Percentiles rank a stretch among this genome's conserved stretches.
phyloP scores from a whole-genome alignment of 2,888 invertebrate genomes.

The Thecocarcelia acutangulata region DNA sequence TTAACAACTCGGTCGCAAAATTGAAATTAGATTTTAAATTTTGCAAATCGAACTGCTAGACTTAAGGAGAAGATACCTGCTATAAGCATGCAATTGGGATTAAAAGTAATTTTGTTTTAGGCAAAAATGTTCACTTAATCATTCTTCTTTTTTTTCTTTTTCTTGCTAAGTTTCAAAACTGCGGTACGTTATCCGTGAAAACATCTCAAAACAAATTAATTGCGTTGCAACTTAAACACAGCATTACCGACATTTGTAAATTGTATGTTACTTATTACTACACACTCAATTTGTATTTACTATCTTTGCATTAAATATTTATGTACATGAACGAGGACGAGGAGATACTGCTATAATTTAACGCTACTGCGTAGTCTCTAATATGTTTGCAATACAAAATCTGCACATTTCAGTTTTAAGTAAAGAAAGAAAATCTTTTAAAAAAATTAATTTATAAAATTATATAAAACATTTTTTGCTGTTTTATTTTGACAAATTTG shows the following conservation, averaged over 20 bases:
- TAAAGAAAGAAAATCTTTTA: no score
- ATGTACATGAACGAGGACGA: not conserved
- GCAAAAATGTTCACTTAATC: not conserved
- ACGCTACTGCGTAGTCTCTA: no score
- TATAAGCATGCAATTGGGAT: not conserved
- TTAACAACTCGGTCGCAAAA: constrained; percentile 29
- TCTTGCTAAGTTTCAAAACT: constrained; percentile 45
- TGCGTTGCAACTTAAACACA: constrained; percentile 63
- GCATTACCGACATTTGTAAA: constrained; percentile 61
- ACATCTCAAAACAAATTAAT: constrained; percentile 69
- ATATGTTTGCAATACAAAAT: no score
- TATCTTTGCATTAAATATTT: constrained; percentile 43
- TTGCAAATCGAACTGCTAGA: constrained; percentile 2
- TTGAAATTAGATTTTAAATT: not conserved
- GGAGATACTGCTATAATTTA: not conserved
- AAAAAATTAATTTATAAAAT: no score
- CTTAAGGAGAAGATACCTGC: not conserved
- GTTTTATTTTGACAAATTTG: no score
- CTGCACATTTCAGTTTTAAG: no score
- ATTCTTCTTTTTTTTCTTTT: not conserved
- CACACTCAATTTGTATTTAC: constrained; percentile 63
- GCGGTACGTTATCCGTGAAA: constrained; percentile 61
- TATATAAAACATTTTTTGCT: no score
- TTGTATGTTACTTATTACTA: constrained; percentile 46
- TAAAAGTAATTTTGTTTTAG: not conserved